phyloP scores from a whole-genome alignment of 2,888 invertebrate species.

The Brenthis ino region DNA sequence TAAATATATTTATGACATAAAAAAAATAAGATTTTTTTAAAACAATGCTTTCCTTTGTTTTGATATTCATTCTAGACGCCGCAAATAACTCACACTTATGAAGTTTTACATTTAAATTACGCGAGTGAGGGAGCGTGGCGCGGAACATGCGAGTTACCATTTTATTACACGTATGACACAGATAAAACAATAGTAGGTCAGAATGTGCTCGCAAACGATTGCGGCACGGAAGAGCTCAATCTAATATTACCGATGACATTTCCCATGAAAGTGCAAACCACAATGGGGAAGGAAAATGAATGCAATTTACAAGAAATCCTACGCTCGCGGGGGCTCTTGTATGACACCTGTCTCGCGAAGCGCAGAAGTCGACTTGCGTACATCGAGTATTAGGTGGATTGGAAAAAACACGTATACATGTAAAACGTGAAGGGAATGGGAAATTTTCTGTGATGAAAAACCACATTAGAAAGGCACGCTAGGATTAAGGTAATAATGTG shows the following conservation, averaged over 20 bases:
- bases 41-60: neutral
- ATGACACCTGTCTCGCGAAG: conserved; percentile 10
- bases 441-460: conserved; percentile 11
- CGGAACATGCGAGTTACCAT: neutral
- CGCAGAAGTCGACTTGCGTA: conserved; percentile 3
- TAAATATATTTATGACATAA: too few relatives aligned
- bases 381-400: conserved; percentile 15
- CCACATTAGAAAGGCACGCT: conserved; percentile 7
- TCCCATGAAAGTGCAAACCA: conserved; percentile 33
- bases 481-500: neutral
- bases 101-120: neutral
- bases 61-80: neutral
- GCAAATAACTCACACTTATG: neutral
- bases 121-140: neutral
- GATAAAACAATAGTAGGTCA: conserved; percentile 2
- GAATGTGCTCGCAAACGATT: conserved; percentile 6
- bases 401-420: conserved; percentile 9
- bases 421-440: conserved; percentile 5
- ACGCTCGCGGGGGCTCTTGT: neutral
- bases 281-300: conserved; percentile 45
- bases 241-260: conserved; percentile 21
- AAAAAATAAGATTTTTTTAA: too few relatives aligned
- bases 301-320: conserved; percentile 44
- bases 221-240: conserved; percentile 14
- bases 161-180: neutral